A percentile compares a stretch with the other conserved stretches of the same genome.
Evolutionary conservation across 2,888 invertebrate genomes (phyloP).

Genomic region (Gnatocerus cornutus): DNA sequence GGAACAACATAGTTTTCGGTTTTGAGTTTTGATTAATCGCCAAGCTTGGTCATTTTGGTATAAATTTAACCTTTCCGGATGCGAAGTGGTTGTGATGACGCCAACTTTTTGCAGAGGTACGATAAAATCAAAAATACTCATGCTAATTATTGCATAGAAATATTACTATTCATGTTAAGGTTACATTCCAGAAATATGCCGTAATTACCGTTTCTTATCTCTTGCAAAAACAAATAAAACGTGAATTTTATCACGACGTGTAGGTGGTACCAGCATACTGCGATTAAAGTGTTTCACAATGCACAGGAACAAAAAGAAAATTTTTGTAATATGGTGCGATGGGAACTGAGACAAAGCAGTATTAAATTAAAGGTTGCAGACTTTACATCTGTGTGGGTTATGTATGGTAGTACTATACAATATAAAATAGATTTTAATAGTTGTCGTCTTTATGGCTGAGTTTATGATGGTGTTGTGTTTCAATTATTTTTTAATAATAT

Average conservation of each 20-base stretch:
- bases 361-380: conserved; percentile 1
- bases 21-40: neutral
- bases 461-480: neutral
- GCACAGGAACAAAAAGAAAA: conserved; percentile 6
- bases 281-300: neutral
- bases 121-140: conserved; percentile 8
- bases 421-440: conserved; percentile 9
- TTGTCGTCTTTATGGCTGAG: neutral
- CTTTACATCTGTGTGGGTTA: conserved; percentile 10
- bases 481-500: too few species aligned
- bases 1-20: neutral
- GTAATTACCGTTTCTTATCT: conserved; percentile 8
- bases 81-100: neutral
- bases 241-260: conserved; percentile 20
- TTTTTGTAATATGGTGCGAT: neutral
- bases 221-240: conserved; percentile 12
- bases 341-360: conserved; percentile 5
- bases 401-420: neutral
- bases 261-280: conserved; percentile 18
- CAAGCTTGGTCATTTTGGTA: neutral
- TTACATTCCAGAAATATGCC: conserved; percentile 3
- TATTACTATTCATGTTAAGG: conserved; percentile 9
- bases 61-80: neutral
- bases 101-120: neutral
- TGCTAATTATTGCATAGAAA: conserved; percentile 1